Conservation (phyloP, 2,113 vertebrate species). For the Origma solitaria region DNA sequence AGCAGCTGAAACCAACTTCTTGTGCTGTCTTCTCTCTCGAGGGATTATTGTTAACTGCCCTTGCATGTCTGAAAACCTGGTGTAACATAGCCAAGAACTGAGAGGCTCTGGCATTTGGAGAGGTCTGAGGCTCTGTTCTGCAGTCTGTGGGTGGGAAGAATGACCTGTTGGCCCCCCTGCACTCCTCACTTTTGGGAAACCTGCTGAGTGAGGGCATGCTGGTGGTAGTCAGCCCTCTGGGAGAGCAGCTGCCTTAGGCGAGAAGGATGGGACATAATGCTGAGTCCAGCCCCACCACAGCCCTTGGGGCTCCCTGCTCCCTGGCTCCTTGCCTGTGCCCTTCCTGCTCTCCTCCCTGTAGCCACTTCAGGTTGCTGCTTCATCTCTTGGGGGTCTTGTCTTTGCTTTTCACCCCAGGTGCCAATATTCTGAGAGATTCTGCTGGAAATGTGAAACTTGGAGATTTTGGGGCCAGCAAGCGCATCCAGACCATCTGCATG, state of each 20-base stretch:
- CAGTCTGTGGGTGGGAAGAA: neutral
- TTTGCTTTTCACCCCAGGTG: conserved; percentile 70
- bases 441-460: conserved; percentile 90
- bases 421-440: conserved; percentile 91
- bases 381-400: neutral
- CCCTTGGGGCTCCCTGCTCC: neutral
- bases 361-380: neutral
- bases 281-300: neutral
- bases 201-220: neutral
- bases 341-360: neutral
- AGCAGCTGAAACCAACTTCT: neutral
- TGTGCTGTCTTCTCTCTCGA: neutral
- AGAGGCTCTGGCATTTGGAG: neutral
- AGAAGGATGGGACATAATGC: no score
- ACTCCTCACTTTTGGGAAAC: neutral
- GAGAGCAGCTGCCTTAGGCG: neutral
- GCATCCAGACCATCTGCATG: conserved; percentile 94
- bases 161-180: neutral
- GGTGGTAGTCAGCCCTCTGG: neutral
- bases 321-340: neutral
- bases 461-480: conserved; percentile 92
- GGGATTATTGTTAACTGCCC: neutral
- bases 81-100: neutral
- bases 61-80: neutral
- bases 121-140: neutral